These are phyloP conservation scores for Oostethus manadensis DNA, from an alignment of 2,113 vertebrate genomes.

Conservation along the genomic window DNA sequence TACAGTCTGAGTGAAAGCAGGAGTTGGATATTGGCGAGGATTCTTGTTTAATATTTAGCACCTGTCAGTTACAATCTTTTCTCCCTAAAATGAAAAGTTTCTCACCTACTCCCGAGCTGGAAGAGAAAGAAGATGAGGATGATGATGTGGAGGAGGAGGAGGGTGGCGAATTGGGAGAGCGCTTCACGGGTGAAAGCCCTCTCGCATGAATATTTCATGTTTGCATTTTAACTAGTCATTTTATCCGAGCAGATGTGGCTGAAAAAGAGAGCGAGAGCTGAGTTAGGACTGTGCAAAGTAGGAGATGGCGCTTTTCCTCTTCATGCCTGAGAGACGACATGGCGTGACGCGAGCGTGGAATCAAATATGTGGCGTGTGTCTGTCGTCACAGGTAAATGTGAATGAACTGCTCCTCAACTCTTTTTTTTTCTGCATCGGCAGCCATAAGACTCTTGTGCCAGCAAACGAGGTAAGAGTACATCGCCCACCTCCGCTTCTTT, in stretches of 20 bases:
- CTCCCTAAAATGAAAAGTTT: constrained; percentile 50
- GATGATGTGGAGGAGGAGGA: background rate
- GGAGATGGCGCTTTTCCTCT: constrained; percentile 51
- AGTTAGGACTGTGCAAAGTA: constrained; percentile 56
- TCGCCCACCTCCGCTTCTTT: background rate
- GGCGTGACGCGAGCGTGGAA: constrained; percentile 22
- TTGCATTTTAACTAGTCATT: constrained; percentile 71
- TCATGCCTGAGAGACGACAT: constrained; percentile 42
- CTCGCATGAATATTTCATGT: constrained; percentile 70
- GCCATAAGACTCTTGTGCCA: background rate
- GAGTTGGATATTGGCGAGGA: constrained; percentile 25
- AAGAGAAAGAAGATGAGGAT: constrained; percentile 23
- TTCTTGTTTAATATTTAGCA: constrained; percentile 59
- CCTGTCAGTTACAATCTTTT: constrained; percentile 57
- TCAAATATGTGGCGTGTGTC: constrained; percentile 60
- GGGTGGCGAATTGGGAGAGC: constrained; percentile 12
- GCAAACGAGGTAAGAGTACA: background rate
- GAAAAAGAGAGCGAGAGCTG: constrained; percentile 34
- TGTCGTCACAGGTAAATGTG: constrained; percentile 25
- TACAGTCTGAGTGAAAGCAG: background rate
- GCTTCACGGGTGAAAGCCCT: constrained; percentile 68
- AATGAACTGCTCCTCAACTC: too few species aligned
- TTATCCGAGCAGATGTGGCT: constrained; percentile 63
- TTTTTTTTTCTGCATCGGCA: background rate
- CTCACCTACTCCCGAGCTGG: constrained; percentile 54